Conservation (phyloP, 2,888 invertebrate genomes). For the Acrobeloides nanus region DNA sequence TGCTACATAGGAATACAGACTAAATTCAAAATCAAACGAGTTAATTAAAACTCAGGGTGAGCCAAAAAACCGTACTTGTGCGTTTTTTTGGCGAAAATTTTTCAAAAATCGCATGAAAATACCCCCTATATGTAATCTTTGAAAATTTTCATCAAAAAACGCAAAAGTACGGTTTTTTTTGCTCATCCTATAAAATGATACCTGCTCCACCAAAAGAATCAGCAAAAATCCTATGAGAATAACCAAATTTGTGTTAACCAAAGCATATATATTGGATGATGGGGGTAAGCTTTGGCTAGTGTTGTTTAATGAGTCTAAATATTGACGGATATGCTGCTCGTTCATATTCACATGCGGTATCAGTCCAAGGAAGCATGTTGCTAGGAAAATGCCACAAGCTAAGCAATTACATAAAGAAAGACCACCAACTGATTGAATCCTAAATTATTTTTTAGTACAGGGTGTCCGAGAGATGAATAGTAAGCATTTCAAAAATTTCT, state of each 20-base stretch:
- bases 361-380: constrained; percentile 58
- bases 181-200: constrained; percentile 10
- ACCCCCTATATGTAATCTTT: too few species aligned
- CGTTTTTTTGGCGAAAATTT: too few species aligned
- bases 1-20: constrained; percentile 9
- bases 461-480: too few species aligned
- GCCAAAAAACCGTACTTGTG: too few species aligned
- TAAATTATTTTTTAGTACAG: constrained; percentile 5
- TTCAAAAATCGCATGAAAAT: too few species aligned
- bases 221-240: constrained; percentile 44
- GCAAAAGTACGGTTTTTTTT: too few species aligned
- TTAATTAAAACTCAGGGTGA: too few species aligned
- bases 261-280: neutral
- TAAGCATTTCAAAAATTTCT: too few species aligned
- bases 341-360: constrained; percentile 58
- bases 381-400: constrained; percentile 62
- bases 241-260: constrained; percentile 32
- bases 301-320: constrained; percentile 9
- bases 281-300: neutral
- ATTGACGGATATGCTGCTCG: constrained; percentile 18
- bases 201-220: constrained; percentile 45
- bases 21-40: constrained; percentile 8
- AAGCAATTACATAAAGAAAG: constrained; percentile 55
- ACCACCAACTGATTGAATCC: constrained; percentile 1
- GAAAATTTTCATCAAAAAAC: too few species aligned